Conservation (phyloP, 1,140 invertebrate species). For the Zaprionus inermis region DNA sequence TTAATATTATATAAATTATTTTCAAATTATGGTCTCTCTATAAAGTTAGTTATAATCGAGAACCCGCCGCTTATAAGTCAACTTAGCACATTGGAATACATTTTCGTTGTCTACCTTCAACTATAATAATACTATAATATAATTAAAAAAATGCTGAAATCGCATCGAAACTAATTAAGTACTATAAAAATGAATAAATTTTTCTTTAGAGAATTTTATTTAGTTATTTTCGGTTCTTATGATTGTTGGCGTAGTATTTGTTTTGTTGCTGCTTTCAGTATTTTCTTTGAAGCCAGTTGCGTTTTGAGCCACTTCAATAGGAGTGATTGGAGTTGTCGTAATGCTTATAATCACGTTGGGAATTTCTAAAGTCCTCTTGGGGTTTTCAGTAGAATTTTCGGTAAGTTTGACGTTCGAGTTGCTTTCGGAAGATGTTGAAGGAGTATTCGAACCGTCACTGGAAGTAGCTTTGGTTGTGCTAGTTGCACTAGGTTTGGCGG, state of each 20-base stretch:
- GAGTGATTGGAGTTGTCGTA: not conserved
- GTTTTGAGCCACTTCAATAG: not conserved
- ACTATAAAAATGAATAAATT: no score
- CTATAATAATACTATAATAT: no score
- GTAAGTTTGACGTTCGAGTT: not conserved
- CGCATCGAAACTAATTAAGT: no score
- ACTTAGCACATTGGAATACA: no score
- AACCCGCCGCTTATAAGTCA: no score
- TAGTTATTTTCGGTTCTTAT: not conserved
- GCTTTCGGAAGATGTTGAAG: not conserved
- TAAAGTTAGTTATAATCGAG: no score
- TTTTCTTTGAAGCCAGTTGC: not conserved
- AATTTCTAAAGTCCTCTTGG: not conserved
- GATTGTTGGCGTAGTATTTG: not conserved
- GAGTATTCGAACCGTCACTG: not conserved
- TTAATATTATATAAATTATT: no score
- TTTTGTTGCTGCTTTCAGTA: not conserved
- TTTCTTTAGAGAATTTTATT: slow-evolving; percentile 1
- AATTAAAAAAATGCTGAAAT: no score
- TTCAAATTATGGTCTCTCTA: no score
- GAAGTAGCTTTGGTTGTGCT: not conserved
- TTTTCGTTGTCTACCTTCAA: no score
- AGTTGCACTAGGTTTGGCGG: not conserved
- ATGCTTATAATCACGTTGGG: not conserved
- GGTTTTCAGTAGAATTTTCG: not conserved